Percentiles rank a stretch among this genome's conserved stretches.
phyloP scores from a whole-genome alignment of 1,140 invertebrate genomes.

The Teleogryllus occipitalis region DNA sequence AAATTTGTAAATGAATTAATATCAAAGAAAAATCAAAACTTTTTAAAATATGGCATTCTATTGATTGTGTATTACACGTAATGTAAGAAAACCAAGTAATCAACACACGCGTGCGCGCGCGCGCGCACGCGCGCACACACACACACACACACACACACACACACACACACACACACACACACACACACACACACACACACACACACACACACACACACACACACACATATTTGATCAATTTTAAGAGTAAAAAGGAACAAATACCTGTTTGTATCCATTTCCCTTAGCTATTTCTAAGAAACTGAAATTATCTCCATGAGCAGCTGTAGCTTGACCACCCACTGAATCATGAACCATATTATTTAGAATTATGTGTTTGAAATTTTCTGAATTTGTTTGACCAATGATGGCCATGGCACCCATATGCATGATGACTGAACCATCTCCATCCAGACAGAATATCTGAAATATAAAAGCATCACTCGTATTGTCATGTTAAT shows the following conservation, averaged over 20 bases:
- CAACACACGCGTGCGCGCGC: too few relatives aligned
- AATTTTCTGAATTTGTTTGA: constrained; percentile 33
- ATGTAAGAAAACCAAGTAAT: too few relatives aligned
- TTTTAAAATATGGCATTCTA: too few relatives aligned
- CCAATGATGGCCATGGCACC: constrained; percentile 38
- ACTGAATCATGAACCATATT: constrained; percentile 43
- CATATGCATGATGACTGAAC: constrained; percentile 42
- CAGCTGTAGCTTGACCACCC: constrained; percentile 37
- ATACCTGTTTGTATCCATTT: constrained; percentile 23
- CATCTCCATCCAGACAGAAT: constrained; percentile 41
- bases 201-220: too few relatives aligned
- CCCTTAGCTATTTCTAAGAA: constrained; percentile 16
- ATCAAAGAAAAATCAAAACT: too few relatives aligned
- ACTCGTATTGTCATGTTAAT: not conserved
- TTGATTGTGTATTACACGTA: too few relatives aligned
- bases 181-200: too few relatives aligned
- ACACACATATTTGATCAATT: too few relatives aligned
- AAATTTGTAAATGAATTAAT: too few relatives aligned
- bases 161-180: too few relatives aligned
- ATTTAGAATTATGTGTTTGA: constrained; percentile 40
- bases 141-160: too few relatives aligned
- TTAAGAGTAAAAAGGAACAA: not conserved
- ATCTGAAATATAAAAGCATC: constrained; percentile 29
- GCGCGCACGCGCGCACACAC: too few relatives aligned
- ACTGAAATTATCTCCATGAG: constrained; percentile 14